These are phyloP conservation scores for Epistrophella euchroma DNA, from an alignment of 2,888 invertebrate genomes.

Conservation along the genomic window DNA sequence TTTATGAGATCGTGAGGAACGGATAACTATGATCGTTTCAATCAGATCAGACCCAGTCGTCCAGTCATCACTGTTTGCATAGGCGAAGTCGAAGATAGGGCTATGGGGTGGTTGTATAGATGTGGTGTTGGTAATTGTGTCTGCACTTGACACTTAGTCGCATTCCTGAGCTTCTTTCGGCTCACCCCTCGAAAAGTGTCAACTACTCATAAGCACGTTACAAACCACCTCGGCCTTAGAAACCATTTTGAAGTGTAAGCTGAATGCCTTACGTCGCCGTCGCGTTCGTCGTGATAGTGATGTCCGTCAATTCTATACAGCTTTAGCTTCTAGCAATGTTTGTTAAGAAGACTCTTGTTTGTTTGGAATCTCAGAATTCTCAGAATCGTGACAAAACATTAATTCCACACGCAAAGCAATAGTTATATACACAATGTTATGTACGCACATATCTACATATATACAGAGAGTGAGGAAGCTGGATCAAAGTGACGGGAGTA, in stretches of 20 bases:
- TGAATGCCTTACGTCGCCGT: conserved; percentile 2
- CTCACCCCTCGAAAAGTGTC: conserved; percentile 40
- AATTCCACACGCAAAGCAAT: conserved; percentile 75
- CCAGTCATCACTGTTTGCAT: not conserved
- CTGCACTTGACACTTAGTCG: conserved; percentile 71
- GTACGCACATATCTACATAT: not conserved
- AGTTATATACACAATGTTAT: not conserved
- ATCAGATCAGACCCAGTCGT: conserved; percentile 42
- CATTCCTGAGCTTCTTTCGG: conserved; percentile 56
- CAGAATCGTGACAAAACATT: conserved; percentile 82
- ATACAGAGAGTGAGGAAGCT: conserved; percentile 17
- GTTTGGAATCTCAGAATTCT: conserved; percentile 78
- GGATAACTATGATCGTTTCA: conserved; percentile 65
- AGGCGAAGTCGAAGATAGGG: not conserved
- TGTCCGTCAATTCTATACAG: conserved; percentile 27
- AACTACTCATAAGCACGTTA: conserved; percentile 46
- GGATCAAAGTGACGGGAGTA: conserved; percentile 21
- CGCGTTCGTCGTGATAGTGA: not conserved
- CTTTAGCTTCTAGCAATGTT: conserved; percentile 42
- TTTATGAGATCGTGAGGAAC: conserved; percentile 64
- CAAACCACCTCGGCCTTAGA: conserved; percentile 45
- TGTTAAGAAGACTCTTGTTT: conserved; percentile 71
- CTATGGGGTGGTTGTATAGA: not conserved
- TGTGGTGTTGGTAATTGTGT: conserved; percentile 48
- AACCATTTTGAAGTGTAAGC: conserved; percentile 58